Evolutionary conservation across 2,797 vertebrate species (phyloP).

Genomic region (Clamator glandarius): DNA sequence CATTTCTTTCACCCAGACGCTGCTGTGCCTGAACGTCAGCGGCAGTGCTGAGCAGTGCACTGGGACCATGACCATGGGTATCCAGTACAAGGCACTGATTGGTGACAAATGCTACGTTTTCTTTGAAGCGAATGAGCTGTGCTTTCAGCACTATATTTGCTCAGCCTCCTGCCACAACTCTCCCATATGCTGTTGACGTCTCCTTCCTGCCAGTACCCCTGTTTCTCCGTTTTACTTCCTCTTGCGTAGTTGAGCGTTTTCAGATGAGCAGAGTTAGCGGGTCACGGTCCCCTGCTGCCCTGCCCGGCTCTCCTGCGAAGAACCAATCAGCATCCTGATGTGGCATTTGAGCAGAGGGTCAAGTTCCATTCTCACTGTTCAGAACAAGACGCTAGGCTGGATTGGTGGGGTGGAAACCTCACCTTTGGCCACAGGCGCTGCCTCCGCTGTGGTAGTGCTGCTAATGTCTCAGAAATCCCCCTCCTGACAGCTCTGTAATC

Average conservation of each 20-base stretch:
- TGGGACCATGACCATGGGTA: neutral
- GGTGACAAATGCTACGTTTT: neutral
- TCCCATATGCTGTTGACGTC: neutral
- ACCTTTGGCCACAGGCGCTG: neutral
- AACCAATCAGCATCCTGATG: neutral
- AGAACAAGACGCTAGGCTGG: neutral
- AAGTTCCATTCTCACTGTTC: neutral
- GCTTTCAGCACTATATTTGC: neutral
- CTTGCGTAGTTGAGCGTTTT: neutral
- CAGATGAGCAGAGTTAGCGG: neutral
- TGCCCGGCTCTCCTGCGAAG: neutral
- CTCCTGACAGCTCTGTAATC: neutral
- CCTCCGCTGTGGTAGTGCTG: neutral
- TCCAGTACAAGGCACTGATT: neutral
- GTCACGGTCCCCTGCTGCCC: neutral
- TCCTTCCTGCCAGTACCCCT: neutral
- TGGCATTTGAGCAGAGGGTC: neutral
- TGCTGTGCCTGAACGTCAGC: neutral
- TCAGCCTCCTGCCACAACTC: neutral
- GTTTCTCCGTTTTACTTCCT: neutral
- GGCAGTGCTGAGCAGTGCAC: neutral
- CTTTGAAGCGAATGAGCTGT: neutral
- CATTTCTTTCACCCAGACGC: neutral
- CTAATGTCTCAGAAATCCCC: neutral
- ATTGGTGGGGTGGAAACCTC: neutral